Evolutionary conservation across 1,140 invertebrate species (phyloP).

Genomic region (Tetramorium parvispinum): DNA sequence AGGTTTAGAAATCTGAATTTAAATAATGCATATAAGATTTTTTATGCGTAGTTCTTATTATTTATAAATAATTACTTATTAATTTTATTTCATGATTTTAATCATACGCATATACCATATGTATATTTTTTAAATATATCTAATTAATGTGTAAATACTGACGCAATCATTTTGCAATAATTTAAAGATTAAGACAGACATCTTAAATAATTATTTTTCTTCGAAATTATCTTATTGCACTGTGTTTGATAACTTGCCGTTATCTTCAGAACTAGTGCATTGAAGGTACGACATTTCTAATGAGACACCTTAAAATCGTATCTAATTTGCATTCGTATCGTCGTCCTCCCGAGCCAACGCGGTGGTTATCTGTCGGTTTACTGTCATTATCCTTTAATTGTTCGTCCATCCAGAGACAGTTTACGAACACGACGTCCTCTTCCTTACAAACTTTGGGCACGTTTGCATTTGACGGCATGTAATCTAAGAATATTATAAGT

Average conservation of each 20-base stretch:
- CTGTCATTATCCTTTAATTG: slow-evolving; percentile 51
- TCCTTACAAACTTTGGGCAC: slow-evolving; percentile 30
- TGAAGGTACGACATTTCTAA: slow-evolving; percentile 22
- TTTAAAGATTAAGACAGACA: not conserved
- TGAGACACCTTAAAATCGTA: not conserved
- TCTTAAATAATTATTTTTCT: not conserved
- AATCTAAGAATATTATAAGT: not conserved
- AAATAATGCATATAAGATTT: not conserved
- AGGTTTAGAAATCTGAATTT: not conserved
- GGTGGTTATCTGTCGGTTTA: slow-evolving; percentile 21
- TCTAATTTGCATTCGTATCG: slow-evolving; percentile 58
- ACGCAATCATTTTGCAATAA: not conserved
- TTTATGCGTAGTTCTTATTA: not conserved
- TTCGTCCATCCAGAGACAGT: not conserved
- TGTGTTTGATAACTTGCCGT: not conserved
- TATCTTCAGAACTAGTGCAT: not conserved
- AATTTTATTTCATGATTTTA: not conserved
- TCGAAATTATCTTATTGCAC: slow-evolving; percentile 14
- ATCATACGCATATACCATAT: not conserved
- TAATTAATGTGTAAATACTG: not conserved
- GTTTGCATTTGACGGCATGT: slow-evolving; percentile 3
- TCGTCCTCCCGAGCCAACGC: not conserved
- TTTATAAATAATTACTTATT: slow-evolving; percentile 2
- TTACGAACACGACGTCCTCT: not conserved
- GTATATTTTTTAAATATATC: not conserved